A percentile compares a stretch with the other conserved stretches of the same genome.
These are phyloP conservation scores for Anthopleura sola DNA, from an alignment of 64 coral and sea anemone genomes.

Conservation along the genomic window DNA sequence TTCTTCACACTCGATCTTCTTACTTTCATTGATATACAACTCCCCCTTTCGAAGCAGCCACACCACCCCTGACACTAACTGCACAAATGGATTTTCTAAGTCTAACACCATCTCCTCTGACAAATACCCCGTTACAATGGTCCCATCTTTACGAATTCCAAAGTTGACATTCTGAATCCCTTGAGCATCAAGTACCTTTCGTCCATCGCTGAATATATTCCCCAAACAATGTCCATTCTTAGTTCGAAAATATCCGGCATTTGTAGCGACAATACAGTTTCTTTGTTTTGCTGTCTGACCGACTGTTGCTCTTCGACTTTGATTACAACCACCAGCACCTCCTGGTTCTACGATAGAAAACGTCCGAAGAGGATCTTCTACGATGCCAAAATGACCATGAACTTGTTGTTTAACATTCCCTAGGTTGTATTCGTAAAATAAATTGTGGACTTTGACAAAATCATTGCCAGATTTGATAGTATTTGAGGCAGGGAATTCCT, in stretches of 20 bases:
- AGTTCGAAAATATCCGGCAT: slow-evolving; percentile 94
- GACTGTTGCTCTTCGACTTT: slow-evolving; percentile 49
- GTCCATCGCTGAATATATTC: slow-evolving; percentile 85
- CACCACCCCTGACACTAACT: slow-evolving; percentile 82
- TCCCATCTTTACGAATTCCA: slow-evolving; percentile 83
- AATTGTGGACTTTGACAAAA: slow-evolving; percentile 57
- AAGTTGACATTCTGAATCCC: slow-evolving; percentile 98
- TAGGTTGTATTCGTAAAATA: slow-evolving; percentile 56
- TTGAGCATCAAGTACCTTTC: slow-evolving; percentile 63
- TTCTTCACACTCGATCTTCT: slow-evolving; percentile 83
- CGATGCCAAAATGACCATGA: slow-evolving; percentile 61
- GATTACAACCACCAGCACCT: slow-evolving; percentile 64
- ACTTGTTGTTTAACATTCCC: slow-evolving; percentile 33
- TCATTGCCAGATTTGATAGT: slow-evolving; percentile 19
- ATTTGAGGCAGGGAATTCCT: slow-evolving; percentile 42
- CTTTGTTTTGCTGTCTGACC: slow-evolving; percentile 46
- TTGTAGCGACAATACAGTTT: slow-evolving; percentile 63
- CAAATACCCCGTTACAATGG: slow-evolving; percentile 77
- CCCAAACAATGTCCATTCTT: slow-evolving; percentile 83
- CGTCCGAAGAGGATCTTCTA: slow-evolving; percentile 67
- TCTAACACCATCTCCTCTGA: slow-evolving; percentile 63
- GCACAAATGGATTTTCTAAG: slow-evolving; percentile 63
- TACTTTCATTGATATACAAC: slow-evolving; percentile 79
- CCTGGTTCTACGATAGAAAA: slow-evolving; percentile 89
- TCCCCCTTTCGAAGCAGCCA: slow-evolving; percentile 82